phyloP scores from a whole-genome alignment of 2,797 vertebrate species.

The Lagothrix lagotricha region DNA sequence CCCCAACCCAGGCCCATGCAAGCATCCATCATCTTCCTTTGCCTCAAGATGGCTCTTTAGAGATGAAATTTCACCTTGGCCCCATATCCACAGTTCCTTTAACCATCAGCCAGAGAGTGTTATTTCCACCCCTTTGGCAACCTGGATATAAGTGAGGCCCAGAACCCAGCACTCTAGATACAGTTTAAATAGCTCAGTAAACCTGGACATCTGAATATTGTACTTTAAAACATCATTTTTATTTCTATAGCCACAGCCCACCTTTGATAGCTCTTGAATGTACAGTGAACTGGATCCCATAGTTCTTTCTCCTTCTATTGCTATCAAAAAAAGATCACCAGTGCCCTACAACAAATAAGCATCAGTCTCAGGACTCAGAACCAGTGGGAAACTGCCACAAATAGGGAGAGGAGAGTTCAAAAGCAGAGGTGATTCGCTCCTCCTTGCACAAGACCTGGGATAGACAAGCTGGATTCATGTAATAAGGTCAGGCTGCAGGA shows the following conservation, averaged over 20 bases:
- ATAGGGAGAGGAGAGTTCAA: neutral
- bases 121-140: neutral
- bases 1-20: neutral
- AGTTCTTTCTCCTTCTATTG: neutral
- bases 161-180: neutral
- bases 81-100: neutral
- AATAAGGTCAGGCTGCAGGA: neutral
- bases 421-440: neutral
- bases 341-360: neutral
- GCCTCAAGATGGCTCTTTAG: neutral
- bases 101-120: neutral
- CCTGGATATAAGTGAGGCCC: neutral
- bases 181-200: neutral
- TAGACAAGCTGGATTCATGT: rapidly evolving
- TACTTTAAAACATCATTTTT: neutral
- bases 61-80: neutral
- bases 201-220: neutral
- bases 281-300: neutral
- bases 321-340: neutral
- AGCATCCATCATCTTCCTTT: neutral
- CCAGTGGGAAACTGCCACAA: neutral
- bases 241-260: neutral
- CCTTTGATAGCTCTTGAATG: neutral
- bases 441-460: neutral
- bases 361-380: neutral